Percentiles rank a stretch among this genome's conserved stretches.
phyloP scores from a whole-genome alignment of 1,140 invertebrate species.

The Reticulitermes speratus region DNA sequence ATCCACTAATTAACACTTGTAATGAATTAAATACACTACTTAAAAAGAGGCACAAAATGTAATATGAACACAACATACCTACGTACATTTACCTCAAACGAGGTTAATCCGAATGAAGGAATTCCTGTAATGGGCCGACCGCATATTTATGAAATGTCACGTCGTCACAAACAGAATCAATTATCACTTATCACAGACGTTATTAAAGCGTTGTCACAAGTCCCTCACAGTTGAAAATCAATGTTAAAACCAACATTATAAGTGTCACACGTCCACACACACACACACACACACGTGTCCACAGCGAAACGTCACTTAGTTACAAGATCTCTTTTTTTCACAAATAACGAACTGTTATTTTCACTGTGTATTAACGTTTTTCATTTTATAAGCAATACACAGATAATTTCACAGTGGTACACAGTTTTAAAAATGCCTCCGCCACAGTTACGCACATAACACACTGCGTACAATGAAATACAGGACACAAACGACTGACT shows the following conservation, averaged over 20 bases:
- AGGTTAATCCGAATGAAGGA: not conserved
- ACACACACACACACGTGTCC: not conserved
- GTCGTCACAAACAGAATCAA: not conserved
- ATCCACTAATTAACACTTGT: no score
- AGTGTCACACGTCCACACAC: not conserved
- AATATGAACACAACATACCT: no score
- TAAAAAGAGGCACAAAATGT: no score
- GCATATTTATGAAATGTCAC: not conserved
- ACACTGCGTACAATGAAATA: not conserved
- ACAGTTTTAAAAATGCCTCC: not conserved
- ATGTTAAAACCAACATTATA: not conserved
- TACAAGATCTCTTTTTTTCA: no score
- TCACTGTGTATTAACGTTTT: not conserved
- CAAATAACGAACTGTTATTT: no score
- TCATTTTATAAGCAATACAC: not conserved
- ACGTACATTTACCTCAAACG: not conserved
- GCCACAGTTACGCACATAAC: not conserved
- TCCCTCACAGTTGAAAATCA: not conserved
- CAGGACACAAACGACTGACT: not conserved
- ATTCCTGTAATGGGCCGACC: not conserved
- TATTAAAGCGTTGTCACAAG: not conserved
- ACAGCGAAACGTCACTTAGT: not conserved
- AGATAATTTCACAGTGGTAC: not conserved
- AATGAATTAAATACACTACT: no score
- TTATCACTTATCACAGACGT: not conserved